These are phyloP conservation scores for Mohoua ochrocephala DNA, from an alignment of 2,113 vertebrate species.

Conservation along the genomic window DNA sequence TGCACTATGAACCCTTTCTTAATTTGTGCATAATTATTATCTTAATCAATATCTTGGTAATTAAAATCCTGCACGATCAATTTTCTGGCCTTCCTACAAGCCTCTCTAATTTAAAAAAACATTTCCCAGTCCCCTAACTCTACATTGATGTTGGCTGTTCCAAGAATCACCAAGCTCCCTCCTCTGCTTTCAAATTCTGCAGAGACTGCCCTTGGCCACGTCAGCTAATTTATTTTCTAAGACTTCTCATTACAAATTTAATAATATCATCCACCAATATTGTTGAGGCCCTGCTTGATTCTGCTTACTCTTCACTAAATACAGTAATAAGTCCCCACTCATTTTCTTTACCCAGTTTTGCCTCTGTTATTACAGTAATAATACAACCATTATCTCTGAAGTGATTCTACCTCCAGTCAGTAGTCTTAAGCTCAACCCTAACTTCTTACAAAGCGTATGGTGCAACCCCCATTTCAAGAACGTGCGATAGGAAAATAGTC, in stretches of 20 bases:
- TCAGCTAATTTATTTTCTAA: slow-evolving; percentile 1
- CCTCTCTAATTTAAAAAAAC: not conserved
- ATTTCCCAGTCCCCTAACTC: not conserved
- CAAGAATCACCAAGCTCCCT: not conserved
- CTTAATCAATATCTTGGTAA: slow-evolving; percentile 20
- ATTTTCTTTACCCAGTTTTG: not conserved
- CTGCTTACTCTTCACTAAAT: slow-evolving; percentile 46
- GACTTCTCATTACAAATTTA: slow-evolving; percentile 14
- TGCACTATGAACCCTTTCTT: not conserved
- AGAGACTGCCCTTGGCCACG: not conserved
- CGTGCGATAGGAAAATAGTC: not conserved
- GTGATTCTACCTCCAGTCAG: not conserved
- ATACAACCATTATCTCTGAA: not conserved
- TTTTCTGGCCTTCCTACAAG: slow-evolving; percentile 5
- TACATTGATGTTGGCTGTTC: not conserved
- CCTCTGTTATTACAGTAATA: not conserved
- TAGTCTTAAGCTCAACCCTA: not conserved
- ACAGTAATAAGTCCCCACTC: not conserved
- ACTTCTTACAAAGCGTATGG: not conserved
- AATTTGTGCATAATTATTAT: slow-evolving; percentile 2
- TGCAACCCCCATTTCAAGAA: not conserved
- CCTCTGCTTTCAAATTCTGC: not conserved
- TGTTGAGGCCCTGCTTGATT: not conserved
- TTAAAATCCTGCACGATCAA: slow-evolving; percentile 29
- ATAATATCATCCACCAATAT: not conserved